Conservation (phyloP, 1,140 invertebrate species). For the Nasonia giraulti region DNA sequence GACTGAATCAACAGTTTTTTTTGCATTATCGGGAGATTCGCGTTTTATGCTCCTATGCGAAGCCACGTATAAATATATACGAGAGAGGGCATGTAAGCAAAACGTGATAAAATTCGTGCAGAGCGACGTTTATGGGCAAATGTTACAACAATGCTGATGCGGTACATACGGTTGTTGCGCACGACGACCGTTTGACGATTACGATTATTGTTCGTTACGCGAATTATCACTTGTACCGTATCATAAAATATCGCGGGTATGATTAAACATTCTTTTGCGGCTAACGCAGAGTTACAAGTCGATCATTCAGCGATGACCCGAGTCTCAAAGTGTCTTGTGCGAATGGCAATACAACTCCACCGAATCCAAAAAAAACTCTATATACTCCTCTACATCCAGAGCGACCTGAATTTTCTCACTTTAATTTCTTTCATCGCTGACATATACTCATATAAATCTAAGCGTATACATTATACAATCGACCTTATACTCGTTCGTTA, state of each 20-base stretch:
- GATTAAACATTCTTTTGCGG: not conserved
- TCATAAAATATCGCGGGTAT: too few species aligned
- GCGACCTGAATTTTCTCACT: constrained; percentile 30
- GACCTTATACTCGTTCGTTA: constrained; percentile 29
- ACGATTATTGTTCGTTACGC: not conserved
- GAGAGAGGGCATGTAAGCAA: not conserved
- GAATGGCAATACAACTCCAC: constrained; percentile 23
- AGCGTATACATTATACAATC: constrained; percentile 5
- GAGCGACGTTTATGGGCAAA: not conserved
- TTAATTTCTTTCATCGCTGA: constrained; percentile 35
- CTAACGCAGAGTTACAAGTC: not conserved
- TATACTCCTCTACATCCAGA: not conserved
- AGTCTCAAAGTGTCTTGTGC: constrained; percentile 34
- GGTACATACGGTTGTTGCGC: not conserved
- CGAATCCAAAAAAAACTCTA: not conserved
- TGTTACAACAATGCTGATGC: not conserved
- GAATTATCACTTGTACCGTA: not conserved
- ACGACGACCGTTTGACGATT: constrained; percentile 4
- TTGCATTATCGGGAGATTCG: not conserved
- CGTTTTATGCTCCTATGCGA: too few species aligned
- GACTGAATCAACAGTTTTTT: not conserved
- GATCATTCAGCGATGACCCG: not conserved
- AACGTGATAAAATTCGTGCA: not conserved
- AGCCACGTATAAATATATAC: not conserved
- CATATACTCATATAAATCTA: constrained; percentile 6